A percentile compares a stretch with the other conserved stretches of the same genome.
These are phyloP conservation scores for Cassiopea xamachana DNA, from an alignment of 30 jellyfish, hydroid and myxozoan species.

Conservation along the genomic window DNA sequence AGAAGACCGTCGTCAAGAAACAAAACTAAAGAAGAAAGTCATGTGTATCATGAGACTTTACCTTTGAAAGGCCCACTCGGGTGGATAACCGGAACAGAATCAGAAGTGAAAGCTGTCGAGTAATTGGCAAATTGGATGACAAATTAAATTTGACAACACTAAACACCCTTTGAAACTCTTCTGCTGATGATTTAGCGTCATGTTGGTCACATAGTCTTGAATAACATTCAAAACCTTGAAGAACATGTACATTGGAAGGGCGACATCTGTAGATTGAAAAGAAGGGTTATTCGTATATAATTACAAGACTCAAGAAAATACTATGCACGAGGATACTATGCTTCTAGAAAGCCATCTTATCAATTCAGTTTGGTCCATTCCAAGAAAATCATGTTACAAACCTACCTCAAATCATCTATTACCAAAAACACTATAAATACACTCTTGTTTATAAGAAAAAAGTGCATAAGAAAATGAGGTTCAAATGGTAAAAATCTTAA, in stretches of 20 bases:
- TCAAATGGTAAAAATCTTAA: too few relatives aligned
- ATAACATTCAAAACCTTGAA: slow-evolving; percentile 45
- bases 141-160: slow-evolving; percentile 31
- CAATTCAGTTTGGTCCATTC: too few relatives aligned
- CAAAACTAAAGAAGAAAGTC: not conserved
- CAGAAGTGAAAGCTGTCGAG: slow-evolving; percentile 59
- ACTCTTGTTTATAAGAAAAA: too few relatives aligned
- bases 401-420: too few relatives aligned
- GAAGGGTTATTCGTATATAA: not conserved
- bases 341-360: not conserved
- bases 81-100: slow-evolving; percentile 15
- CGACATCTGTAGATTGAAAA: slow-evolving; percentile 3
- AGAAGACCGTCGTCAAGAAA: not conserved
- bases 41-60: not conserved
- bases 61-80: not conserved
- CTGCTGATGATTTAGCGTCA: not conserved
- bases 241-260: slow-evolving; percentile 47
- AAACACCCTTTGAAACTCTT: slow-evolving; percentile 10
- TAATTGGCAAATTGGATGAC: slow-evolving; percentile 33
- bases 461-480: too few relatives aligned
- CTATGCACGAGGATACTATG: not conserved
- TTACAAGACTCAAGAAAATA: not conserved
- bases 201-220: not conserved
- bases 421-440: too few relatives aligned
- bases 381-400: too few relatives aligned